Conservation (phyloP, 2,113 vertebrate genomes). For the Proteles cristata region DNA sequence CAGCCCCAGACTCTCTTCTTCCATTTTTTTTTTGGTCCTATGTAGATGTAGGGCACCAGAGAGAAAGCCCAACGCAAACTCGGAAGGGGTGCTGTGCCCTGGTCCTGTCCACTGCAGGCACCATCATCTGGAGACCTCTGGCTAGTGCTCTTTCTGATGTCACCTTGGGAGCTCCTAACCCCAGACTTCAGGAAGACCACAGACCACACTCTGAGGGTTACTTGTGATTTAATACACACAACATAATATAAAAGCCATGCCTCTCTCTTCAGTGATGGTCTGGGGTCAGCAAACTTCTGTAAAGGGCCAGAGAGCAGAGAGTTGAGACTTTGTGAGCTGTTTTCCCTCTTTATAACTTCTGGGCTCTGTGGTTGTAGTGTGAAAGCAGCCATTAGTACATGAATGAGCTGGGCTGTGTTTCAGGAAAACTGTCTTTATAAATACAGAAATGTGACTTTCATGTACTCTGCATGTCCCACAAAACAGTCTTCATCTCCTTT, state of each 20-base stretch:
- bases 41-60: neutral
- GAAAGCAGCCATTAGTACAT: accelerated
- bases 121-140: neutral
- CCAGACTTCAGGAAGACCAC: accelerated
- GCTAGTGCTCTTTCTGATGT: neutral
- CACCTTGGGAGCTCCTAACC: accelerated
- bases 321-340: neutral
- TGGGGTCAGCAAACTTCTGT: accelerated
- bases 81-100: neutral
- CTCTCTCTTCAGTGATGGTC: neutral
- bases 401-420: neutral
- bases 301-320: accelerated
- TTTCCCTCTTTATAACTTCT: neutral
- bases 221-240: accelerated
- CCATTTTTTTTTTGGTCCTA: neutral
- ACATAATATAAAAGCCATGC: accelerated
- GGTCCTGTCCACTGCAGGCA: neutral
- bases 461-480: neutral
- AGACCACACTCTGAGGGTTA: accelerated
- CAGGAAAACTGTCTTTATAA: neutral
- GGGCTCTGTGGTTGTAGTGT: accelerated
- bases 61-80: neutral
- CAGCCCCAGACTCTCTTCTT: neutral
- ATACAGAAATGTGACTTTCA: neutral
- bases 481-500: neutral